phyloP scores from a whole-genome alignment of 92 coral and sea anemone genomes.

The Palythoa caribaeorum region DNA sequence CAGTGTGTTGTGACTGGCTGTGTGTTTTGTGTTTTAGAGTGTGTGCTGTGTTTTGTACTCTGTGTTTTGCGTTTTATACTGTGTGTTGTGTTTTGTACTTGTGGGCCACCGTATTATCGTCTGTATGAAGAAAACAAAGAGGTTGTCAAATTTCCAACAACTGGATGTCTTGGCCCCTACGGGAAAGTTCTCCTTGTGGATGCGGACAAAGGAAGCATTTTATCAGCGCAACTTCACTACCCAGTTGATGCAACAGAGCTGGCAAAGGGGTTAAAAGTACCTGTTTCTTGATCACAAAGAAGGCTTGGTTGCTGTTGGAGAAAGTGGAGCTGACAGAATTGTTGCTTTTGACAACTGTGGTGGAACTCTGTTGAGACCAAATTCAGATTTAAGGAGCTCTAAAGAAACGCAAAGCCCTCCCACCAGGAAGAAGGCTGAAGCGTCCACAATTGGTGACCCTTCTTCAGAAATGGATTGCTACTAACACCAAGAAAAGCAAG shows the following conservation, averaged over 20 bases:
- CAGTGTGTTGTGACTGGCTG: no score
- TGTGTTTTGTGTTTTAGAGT: no score
- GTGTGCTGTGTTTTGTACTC: no score
- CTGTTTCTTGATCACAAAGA: slow-evolving; percentile 41
- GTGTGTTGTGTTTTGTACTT: no score
- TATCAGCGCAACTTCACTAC: slow-evolving; percentile 38
- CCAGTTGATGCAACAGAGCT: slow-evolving; percentile 43
- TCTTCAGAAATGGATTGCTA: slow-evolving; percentile 46
- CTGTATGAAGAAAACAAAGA: slow-evolving; percentile 31
- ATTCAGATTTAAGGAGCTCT: slow-evolving; percentile 32
- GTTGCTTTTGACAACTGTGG: slow-evolving; percentile 22
- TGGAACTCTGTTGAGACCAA: slow-evolving; percentile 37
- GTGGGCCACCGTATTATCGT: background rate
- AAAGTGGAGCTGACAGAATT: slow-evolving; percentile 40
- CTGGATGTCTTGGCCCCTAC: slow-evolving; percentile 27
- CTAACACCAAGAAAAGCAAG: slow-evolving; percentile 12
- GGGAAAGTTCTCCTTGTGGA: slow-evolving; percentile 32
- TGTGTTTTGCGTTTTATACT: no score
- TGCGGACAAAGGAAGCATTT: slow-evolving; percentile 28
- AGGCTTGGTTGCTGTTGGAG: slow-evolving; percentile 44
- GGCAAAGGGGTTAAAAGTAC: slow-evolving; percentile 40
- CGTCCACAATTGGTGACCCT: slow-evolving; percentile 32
- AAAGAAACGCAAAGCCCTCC: slow-evolving; percentile 27
- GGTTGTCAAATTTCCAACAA: slow-evolving; percentile 7
- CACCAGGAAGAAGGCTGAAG: slow-evolving; percentile 38